Conservation (phyloP, 2,797 vertebrate species). For the Mycteria americana region DNA sequence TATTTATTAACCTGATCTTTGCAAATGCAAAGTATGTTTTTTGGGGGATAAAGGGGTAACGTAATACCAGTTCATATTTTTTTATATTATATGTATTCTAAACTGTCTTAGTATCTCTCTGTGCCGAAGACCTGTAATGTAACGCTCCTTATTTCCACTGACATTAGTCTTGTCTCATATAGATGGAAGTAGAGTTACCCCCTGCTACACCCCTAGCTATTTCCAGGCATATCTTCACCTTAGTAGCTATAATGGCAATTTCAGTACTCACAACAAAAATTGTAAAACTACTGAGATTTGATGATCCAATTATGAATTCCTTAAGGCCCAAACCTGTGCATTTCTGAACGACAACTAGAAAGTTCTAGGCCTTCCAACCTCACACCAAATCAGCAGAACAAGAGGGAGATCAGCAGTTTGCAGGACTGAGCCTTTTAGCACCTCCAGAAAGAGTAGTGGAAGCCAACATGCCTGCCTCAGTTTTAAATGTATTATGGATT, state of each 20-base stretch:
- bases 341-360: background rate
- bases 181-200: background rate
- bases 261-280: background rate
- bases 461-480: background rate
- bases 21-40: background rate
- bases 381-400: background rate
- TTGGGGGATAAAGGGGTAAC: background rate
- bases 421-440: background rate
- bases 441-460: background rate
- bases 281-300: background rate
- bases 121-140: background rate
- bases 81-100: background rate
- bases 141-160: background rate
- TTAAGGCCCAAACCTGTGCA: background rate
- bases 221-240: background rate
- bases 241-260: background rate
- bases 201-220: background rate
- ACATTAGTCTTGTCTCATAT: background rate
- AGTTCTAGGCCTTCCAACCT: background rate
- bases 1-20: background rate
- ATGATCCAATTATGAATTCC: background rate
- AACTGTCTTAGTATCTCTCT: background rate
- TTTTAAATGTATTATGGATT: conserved; percentile 19
- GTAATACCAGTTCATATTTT: background rate
- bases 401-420: background rate